Evolutionary conservation across 2,888 invertebrate genomes (phyloP).

Genomic region (Thysanoteuthis rhombus): DNA sequence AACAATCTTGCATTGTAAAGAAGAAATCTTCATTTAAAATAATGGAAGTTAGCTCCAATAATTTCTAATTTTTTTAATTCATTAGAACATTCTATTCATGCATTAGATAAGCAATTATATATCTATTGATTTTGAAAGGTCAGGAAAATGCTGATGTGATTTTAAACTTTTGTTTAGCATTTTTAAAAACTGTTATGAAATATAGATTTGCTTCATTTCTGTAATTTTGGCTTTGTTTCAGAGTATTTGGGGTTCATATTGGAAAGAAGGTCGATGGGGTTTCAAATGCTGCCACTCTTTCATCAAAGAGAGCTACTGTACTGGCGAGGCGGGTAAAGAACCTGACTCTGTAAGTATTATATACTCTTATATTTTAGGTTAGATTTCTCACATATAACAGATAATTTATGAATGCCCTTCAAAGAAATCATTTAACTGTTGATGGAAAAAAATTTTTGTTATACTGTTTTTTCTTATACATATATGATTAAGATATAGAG

Average conservation of each 20-base stretch:
- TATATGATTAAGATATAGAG: neutral
- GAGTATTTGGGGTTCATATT: constrained; percentile 95
- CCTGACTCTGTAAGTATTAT: neutral
- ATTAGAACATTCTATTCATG: too few relatives aligned
- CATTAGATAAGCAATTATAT: too few relatives aligned
- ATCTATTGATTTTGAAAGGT: too few relatives aligned
- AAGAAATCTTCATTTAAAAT: too few relatives aligned
- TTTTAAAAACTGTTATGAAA: neutral
- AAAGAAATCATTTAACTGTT: neutral
- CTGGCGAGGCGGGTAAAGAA: constrained; percentile 71
- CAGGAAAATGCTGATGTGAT: too few relatives aligned
- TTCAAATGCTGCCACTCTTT: constrained; percentile 94
- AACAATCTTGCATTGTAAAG: too few relatives aligned
- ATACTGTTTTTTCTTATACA: neutral
- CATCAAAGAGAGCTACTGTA: constrained; percentile 72
- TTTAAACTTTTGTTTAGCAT: neutral
- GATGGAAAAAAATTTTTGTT: too few relatives aligned
- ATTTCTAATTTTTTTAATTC: too few relatives aligned
- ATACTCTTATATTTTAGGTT: neutral
- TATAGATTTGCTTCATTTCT: neutral
- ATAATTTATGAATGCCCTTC: neutral
- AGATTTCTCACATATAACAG: neutral
- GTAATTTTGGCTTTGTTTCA: constrained; percentile 45
- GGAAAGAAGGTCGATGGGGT: constrained; percentile 94
- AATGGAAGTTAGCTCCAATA: too few relatives aligned